These are phyloP conservation scores for Phrynocephalus forsythii DNA, from an alignment of 2,797 vertebrate genomes.

Conservation along the genomic window DNA sequence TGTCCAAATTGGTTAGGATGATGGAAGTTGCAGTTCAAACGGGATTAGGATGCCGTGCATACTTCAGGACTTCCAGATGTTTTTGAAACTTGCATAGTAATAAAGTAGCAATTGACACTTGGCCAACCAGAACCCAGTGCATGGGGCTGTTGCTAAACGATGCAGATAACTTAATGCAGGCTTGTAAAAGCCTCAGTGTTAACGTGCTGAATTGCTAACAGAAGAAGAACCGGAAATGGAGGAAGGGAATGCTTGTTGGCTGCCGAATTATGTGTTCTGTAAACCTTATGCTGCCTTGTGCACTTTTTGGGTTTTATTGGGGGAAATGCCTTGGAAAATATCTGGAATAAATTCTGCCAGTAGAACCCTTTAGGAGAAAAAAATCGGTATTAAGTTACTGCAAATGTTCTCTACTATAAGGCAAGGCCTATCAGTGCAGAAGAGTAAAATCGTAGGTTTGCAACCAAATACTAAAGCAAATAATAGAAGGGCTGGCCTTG, in stretches of 20 bases:
- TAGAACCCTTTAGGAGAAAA: neutral
- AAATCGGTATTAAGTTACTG: neutral
- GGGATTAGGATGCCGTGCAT: neutral
- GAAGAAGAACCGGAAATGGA: neutral
- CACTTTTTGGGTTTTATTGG: neutral
- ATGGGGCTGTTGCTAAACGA: neutral
- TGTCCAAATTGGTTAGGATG: neutral
- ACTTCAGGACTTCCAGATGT: neutral
- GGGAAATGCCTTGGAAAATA: neutral
- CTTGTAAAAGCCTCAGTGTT: too few species aligned
- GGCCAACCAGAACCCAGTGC: neutral
- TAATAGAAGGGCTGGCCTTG: neutral
- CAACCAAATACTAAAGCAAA: too few species aligned
- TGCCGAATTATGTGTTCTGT: neutral
- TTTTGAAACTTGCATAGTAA: neutral
- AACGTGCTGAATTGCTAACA: neutral
- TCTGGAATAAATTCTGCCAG: neutral
- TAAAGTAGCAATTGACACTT: neutral
- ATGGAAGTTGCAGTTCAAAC: neutral
- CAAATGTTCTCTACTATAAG: too few species aligned
- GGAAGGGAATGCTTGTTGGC: too few species aligned
- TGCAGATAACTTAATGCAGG: neutral
- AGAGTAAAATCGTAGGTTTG: neutral
- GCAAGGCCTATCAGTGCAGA: neutral
- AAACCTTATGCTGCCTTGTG: neutral